phyloP scores from a whole-genome alignment of 2,888 invertebrate species.

The Drosophila villosipedis region DNA sequence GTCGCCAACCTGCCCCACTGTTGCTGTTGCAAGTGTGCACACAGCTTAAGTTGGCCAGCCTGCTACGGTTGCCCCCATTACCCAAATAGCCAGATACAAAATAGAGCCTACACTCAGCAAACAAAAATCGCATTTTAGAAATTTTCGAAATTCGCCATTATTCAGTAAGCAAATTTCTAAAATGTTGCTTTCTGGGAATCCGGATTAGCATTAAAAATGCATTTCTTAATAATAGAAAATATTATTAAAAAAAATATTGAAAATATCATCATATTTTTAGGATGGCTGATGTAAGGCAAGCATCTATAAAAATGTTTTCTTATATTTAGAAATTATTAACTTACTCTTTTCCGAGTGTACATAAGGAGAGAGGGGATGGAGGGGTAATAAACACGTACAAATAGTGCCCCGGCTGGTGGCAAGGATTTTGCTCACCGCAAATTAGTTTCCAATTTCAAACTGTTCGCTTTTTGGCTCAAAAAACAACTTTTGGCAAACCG shows the following conservation, averaged over 20 bases:
- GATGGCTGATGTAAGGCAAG: neutral
- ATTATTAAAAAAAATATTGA: neutral
- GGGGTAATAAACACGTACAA: constrained; percentile 15
- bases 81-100: neutral
- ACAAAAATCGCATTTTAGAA: neutral
- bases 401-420: constrained; percentile 6
- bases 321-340: neutral
- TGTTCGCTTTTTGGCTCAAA: constrained; percentile 7
- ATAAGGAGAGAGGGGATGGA: neutral
- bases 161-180: too few species aligned
- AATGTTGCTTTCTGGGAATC: too few species aligned
- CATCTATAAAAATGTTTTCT: too few species aligned
- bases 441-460: constrained; percentile 64
- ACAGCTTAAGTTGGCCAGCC: constrained; percentile 29
- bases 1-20: neutral
- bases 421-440: constrained; percentile 49
- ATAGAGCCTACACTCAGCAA: neutral
- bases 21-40: constrained; percentile 42
- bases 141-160: neutral
- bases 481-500: constrained; percentile 24
- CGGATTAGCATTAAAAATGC: too few species aligned
- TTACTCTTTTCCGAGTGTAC: neutral
- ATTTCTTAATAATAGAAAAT: neutral
- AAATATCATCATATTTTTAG: too few species aligned
- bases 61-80: constrained; percentile 13